Percentiles rank a stretch among this genome's conserved stretches.
Conservation (phyloP, 2,113 vertebrate species). For the Misgurnus mizolepis region DNA sequence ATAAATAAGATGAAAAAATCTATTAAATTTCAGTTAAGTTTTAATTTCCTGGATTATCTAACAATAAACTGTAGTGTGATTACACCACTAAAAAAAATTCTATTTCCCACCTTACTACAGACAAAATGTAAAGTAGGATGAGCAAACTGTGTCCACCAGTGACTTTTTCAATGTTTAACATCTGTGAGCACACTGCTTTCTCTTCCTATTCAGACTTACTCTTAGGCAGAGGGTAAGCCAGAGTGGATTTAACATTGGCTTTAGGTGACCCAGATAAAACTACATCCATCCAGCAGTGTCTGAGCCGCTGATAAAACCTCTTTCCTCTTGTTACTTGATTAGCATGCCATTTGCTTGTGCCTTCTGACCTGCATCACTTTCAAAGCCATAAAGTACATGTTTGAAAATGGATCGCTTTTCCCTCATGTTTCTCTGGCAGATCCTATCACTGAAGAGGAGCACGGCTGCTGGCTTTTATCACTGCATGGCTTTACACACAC, state of each 20-base stretch:
- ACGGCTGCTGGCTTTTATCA: conserved; percentile 13
- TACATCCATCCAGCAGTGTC: conserved; percentile 20
- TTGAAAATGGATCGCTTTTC: conserved; percentile 4
- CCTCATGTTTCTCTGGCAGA: neutral
- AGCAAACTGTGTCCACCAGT: neutral
- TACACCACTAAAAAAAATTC: no score
- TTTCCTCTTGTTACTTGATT: conserved; percentile 32
- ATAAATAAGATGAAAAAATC: no score
- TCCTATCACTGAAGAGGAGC: neutral
- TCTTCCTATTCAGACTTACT: conserved; percentile 13
- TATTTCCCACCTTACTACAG: neutral
- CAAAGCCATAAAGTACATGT: conserved; percentile 9
- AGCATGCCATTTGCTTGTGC: conserved; percentile 23
- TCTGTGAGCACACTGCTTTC: conserved; percentile 19
- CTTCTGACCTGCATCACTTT: neutral
- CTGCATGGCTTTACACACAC: conserved; percentile 16
- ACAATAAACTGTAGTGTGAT: no score
- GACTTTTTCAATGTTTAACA: neutral
- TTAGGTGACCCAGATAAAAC: conserved; percentile 27
- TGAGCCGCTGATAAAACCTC: conserved; percentile 22
- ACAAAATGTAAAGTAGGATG: neutral
- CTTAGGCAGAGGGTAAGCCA: conserved; percentile 19
- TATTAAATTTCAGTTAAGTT: no score
- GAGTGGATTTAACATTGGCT: conserved; percentile 35
- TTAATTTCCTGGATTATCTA: no score